Base-by-base conservation (phyloP, 2,797 vertebrate genomes). In the Acanthornis magna region DNA sequence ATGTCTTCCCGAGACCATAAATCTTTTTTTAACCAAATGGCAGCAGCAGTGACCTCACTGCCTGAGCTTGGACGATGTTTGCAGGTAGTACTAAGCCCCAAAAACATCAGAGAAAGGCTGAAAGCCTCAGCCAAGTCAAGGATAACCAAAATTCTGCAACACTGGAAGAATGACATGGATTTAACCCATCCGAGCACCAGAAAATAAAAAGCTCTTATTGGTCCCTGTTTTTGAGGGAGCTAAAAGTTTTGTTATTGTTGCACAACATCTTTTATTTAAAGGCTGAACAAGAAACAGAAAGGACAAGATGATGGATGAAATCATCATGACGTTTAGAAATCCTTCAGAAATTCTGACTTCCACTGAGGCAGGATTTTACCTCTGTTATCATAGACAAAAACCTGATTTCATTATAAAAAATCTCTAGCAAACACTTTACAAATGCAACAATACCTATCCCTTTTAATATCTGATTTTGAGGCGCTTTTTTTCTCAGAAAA, bases 321-420 rank as follows among this genome's bases (percentile, higher is more conserved):
- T 51, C 38, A 38, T 29, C 11, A 38, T 32, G 36, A 34, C 76
- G 21, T 13, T 32, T 70, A 22, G n/a, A 85, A 94, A 73, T 48
- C 36, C 26, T 29, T 68, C 15, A 36, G 65, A 72, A 87, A 77
- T 85, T 74, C 45, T 54, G 22, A 67, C 9, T 87, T 60, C 34
- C 38, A 16, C 22, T 38, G 78, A 61, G 38, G 60, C 18, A 72
- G 23, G 26, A 40, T 93, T 85, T 92, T 71, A 19, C 13, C 26
- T 74, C 55, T 62, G 8, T 32, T 57, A 47, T 27, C 7, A 3
- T 6, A 23, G 19, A 58, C 21, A 91, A 87, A 82, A 65, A 1
- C 0, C 0, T 7, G 27, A 65, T 50, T 82, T 42, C 42, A 20
- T 57, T 4, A 79, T 0, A 1, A 36, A 72, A 60, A 60, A 42